Evolutionary conservation across 2,797 vertebrate genomes (phyloP).

Genomic region (Karalla daura): DNA sequence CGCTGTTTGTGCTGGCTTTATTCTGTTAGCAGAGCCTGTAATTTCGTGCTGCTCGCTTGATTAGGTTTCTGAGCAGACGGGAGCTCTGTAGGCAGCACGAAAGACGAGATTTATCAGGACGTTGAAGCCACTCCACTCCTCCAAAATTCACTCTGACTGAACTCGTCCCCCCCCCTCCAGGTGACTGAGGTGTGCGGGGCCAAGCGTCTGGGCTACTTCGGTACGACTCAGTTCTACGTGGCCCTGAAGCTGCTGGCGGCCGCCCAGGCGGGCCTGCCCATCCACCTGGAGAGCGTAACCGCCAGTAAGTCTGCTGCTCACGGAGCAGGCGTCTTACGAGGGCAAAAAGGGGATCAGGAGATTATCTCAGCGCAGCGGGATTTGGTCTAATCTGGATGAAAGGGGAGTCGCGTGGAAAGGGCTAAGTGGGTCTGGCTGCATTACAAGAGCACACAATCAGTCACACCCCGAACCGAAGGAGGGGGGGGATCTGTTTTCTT

Average conservation of each 20-base stretch:
- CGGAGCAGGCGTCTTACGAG: slow-evolving; percentile 58
- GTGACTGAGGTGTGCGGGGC: slow-evolving; percentile 94
- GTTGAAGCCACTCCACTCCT: too few species aligned
- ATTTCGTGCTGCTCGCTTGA: neutral
- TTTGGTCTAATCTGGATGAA: slow-evolving; percentile 77
- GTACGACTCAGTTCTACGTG: slow-evolving; percentile 91
- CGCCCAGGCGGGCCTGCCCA: slow-evolving; percentile 89
- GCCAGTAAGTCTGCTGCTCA: slow-evolving; percentile 86
- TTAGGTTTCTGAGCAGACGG: slow-evolving; percentile 1
- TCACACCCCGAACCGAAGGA: slow-evolving; percentile 25
- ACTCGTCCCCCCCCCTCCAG: too few species aligned
- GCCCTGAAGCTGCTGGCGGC: slow-evolving; percentile 95
- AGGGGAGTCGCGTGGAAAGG: slow-evolving; percentile 62
- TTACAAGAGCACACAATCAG: slow-evolving; percentile 51
- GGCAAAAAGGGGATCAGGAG: slow-evolving; percentile 73
- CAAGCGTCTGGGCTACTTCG: slow-evolving; percentile 93
- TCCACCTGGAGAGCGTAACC: slow-evolving; percentile 89
- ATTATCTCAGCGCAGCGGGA: slow-evolving; percentile 74
- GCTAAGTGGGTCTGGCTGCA: slow-evolving; percentile 66
- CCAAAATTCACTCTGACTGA: too few species aligned
- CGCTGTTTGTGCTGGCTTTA: slow-evolving; percentile 7
- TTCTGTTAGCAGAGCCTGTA: neutral
- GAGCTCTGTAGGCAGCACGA: neutral
- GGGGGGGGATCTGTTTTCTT: slow-evolving; percentile 35
- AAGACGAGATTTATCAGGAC: neutral